Conservation (phyloP, 2,797 vertebrate genomes). For the Gymnocypris eckloni region DNA sequence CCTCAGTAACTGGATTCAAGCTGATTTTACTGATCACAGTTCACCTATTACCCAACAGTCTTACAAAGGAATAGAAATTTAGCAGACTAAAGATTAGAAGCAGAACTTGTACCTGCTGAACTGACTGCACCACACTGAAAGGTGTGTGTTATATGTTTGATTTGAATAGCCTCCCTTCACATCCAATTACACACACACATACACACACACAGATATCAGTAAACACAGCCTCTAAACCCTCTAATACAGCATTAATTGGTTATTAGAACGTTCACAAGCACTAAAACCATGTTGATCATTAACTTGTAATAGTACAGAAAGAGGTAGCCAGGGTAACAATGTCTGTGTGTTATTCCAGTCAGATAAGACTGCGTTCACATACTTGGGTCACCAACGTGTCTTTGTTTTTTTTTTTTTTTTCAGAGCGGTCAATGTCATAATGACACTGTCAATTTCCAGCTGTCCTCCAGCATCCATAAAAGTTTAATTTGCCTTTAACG, state of each 20-base stretch:
- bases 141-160: constrained; percentile 10
- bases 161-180: constrained; percentile 34
- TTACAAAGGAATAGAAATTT: background rate
- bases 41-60: background rate
- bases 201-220: constrained; percentile 31
- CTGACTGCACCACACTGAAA: background rate
- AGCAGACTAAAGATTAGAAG: background rate
- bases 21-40: background rate
- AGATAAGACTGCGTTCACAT: constrained; percentile 26
- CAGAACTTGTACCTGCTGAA: background rate
- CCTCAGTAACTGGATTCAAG: background rate
- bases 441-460: background rate
- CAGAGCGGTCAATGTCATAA: background rate
- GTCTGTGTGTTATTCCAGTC: constrained; percentile 9
- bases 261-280: constrained; percentile 59
- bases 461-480: background rate
- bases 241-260: constrained; percentile 58
- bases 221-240: constrained; percentile 25
- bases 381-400: background rate
- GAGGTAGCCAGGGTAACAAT: constrained; percentile 36
- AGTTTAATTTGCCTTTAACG: background rate
- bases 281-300: constrained; percentile 63
- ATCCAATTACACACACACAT: background rate
- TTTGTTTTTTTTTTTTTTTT: background rate
- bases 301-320: constrained; percentile 50